Conservation (phyloP, 2,888 invertebrate species). For the Netelia inedita region DNA sequence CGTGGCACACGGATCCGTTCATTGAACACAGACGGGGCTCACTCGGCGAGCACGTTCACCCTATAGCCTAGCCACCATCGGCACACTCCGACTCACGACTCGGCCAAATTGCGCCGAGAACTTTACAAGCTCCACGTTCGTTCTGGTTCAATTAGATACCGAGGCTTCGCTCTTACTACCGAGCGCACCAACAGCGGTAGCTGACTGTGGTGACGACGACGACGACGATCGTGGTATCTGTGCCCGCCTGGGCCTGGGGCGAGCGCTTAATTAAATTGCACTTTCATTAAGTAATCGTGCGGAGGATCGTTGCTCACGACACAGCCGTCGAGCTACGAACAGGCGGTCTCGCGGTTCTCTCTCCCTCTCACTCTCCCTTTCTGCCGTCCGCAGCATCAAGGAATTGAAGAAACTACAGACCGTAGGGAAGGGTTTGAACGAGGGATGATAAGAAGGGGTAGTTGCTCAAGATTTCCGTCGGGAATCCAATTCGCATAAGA, state of each 20-base stretch:
- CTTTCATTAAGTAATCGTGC: conserved; percentile 66
- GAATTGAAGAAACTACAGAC: conserved; percentile 13
- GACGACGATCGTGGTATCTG: not conserved
- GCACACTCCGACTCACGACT: conserved; percentile 8
- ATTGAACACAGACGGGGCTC: conserved; percentile 22
- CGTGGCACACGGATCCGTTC: conserved; percentile 12
- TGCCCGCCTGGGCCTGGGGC: conserved; percentile 9
- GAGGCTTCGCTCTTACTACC: conserved; percentile 44
- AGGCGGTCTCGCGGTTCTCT: not conserved
- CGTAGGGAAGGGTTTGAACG: not conserved
- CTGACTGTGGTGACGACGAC: conserved; percentile 8
- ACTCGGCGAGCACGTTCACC: conserved; percentile 35
- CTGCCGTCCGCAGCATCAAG: not conserved
- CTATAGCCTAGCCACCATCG: not conserved
- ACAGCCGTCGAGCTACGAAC: conserved; percentile 15
- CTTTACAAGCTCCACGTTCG: conserved; percentile 66
- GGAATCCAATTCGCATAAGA: conserved; percentile 27
- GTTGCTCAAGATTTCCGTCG: not conserved
- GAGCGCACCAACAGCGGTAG: conserved; percentile 4
- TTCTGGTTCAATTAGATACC: conserved; percentile 67
- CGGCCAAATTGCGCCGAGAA: conserved; percentile 59
- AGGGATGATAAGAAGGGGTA: not conserved
- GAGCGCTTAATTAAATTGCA: conserved; percentile 67
- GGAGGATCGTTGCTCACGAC: conserved; percentile 58
- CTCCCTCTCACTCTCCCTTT: not conserved